These are phyloP conservation scores for Drosophila nigricruria DNA, from an alignment of 2,888 invertebrate species.

Conservation along the genomic window DNA sequence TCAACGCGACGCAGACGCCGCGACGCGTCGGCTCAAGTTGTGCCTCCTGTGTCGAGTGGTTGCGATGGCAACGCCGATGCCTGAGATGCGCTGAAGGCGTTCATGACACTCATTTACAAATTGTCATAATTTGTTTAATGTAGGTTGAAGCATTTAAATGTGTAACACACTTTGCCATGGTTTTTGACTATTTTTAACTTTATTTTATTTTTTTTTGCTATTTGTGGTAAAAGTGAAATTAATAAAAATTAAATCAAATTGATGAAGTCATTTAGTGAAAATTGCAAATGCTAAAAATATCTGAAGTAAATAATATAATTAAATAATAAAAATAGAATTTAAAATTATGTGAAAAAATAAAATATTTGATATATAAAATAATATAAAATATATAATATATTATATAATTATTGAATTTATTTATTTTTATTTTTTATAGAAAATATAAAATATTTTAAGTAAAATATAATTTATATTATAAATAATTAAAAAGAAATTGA, in stretches of 20 bases:
- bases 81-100: slow-evolving; percentile 1
- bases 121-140: slow-evolving; percentile 72
- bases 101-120: slow-evolving; percentile 57
- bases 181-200: slow-evolving; percentile 50
- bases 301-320: background rate
- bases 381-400: background rate
- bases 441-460: too few relatives aligned
- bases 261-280: background rate
- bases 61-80: slow-evolving; percentile 1
- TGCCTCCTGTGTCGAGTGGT: slow-evolving; percentile 34
- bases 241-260: background rate
- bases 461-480: background rate
- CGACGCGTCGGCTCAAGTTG: slow-evolving; percentile 42
- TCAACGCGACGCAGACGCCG: slow-evolving; percentile 6
- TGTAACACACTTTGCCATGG: slow-evolving; percentile 65
- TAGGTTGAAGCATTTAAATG: slow-evolving; percentile 73
- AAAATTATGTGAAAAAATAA: background rate
- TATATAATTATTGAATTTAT: background rate
- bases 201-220: background rate
- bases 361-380: background rate
- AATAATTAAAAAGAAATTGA: too few relatives aligned
- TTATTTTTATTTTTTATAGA: too few relatives aligned
- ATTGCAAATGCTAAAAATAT: background rate
- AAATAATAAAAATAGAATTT: background rate
- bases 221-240: slow-evolving; percentile 51